Evolutionary conservation across 2,888 invertebrate species (phyloP).

Genomic region (Tholera decimalis): DNA sequence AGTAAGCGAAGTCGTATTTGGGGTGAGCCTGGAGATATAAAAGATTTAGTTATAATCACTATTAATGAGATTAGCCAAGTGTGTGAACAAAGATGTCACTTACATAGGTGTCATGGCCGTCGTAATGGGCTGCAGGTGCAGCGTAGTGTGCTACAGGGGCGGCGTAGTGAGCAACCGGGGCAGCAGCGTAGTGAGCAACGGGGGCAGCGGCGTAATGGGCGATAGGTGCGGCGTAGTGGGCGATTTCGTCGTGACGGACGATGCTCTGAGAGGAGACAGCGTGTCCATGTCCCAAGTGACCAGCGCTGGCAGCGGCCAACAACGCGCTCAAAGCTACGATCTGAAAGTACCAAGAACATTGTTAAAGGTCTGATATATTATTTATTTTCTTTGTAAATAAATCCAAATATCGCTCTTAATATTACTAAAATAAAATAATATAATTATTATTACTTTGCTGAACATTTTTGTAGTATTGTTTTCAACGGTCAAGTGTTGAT

Average conservation of each 20-base stretch:
- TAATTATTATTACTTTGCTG: slow-evolving; percentile 66
- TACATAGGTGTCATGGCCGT: slow-evolving; percentile 72
- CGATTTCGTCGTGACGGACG: slow-evolving; percentile 62
- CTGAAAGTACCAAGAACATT: slow-evolving; percentile 32
- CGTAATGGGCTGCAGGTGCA: slow-evolving; percentile 66
- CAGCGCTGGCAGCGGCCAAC: slow-evolving; percentile 77
- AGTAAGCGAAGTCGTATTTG: slow-evolving; percentile 88
- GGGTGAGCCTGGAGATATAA: slow-evolving; percentile 76
- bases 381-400: neutral
- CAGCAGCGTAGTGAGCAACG: slow-evolving; percentile 60
- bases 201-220: slow-evolving; percentile 68
- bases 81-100: slow-evolving; percentile 28
- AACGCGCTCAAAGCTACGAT: slow-evolving; percentile 57
- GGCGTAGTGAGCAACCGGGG: slow-evolving; percentile 61
- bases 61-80: neutral
- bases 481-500: slow-evolving; percentile 63
- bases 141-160: slow-evolving; percentile 46
- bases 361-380: neutral
- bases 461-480: slow-evolving; percentile 68
- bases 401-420: neutral
- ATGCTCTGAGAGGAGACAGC: slow-evolving; percentile 64
- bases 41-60: neutral
- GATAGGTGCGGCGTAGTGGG: slow-evolving; percentile 63
- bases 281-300: slow-evolving; percentile 65
- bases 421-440: neutral